Base-by-base conservation (phyloP, 2,888 invertebrate genomes). In the Helicoverpa assulta region DNA sequence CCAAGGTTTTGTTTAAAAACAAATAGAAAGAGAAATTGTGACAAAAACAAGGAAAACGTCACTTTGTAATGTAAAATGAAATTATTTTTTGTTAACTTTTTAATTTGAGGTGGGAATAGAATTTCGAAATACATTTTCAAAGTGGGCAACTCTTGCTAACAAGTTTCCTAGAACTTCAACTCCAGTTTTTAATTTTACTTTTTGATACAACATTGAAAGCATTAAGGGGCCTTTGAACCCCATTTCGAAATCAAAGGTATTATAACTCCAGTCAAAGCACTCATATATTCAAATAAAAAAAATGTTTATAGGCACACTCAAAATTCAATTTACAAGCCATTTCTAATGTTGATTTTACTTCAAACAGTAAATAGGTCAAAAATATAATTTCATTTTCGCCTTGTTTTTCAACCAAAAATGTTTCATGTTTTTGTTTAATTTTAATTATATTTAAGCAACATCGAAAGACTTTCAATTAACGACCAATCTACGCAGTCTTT, bases 241-340 rank as follows among this genome's bases (percentile, higher is more conserved):
- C 18, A 5, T 29, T 40, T 33, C 50, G 4, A 37, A 64, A 67
- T 37, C 58, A 55, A 2, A 70, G 56, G 8, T 19, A n/a, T n/a
- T n/a, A 50, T 53, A 40, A 47, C 19, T 61, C 53, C 7, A 71
- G 18, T 47, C 3, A 18, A 54, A 10, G 19, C 47, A 26, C 37
- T 19, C 21, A 54, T 55, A 54, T 21, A 5, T 51, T 10, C 19
- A 57, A 50, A 6, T 37, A 37, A 37, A 37, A 37, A 37, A 12
- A 37, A 53, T 50, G n/a, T 59, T 65, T 64, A 76, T 65, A 65
- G 56, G 50, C 62, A 37, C 53, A 64, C 55, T 65, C 52, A 10
- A 26, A 76, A 79, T 79, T 76, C 57, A 69, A 74, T 78, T 76
- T 73, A 26, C 55, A 55, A 62, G 51, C 64, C 58, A 69, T 73